Base-by-base conservation (phyloP, 1,140 invertebrate genomes). In the Goniozus legneri region DNA sequence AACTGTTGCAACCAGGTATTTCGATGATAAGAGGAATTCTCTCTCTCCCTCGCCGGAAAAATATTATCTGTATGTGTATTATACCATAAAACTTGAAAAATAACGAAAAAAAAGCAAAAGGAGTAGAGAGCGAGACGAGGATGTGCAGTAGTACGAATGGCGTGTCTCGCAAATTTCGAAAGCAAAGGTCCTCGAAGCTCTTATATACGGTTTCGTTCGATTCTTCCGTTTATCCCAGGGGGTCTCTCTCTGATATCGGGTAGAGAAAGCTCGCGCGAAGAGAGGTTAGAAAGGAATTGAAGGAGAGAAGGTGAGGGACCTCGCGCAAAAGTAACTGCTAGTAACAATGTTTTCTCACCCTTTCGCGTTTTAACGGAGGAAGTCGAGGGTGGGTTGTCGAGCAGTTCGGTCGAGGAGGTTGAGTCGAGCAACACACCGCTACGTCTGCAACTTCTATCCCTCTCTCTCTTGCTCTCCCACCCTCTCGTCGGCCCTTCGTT, bases 331-430 rank as follows among this genome's bases (percentile, higher is more conserved):
- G 62, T 69, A 67, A 69, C 67, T 67, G 61, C 62, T 63, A 67
- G 64, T 69, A 69, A 71, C 67, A 69, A 72, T 71, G 65, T 71
- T 71, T 71, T 69, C 69, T 71, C 67, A 69, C 66, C 68, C 68
- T 65, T 71, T 71, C 67, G 56, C 58, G 62, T 62, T 63, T 65
- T 62, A 61, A 49, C 62, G 50, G 56, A 14, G 45, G 40, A 30
- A 45, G 38, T 13, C 34, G 35, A 30, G 34, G n/a, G 19, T 16
- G 37, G 33, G 15, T 27, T 19, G 31, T 12, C 8, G 3, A 15
- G 14, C 24, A 4, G 24, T 27, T 27, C 10, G n/a, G n/a, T n/a
- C n/a, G 32, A 21, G 21, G 14, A 8, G 44, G 15, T 13, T 3
- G 49, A 47, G 50, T 38, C 36, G 58, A 38, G 53, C 47, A 46